Conservation (phyloP, 2,888 invertebrate genomes). For the Diarsia brunnea region DNA sequence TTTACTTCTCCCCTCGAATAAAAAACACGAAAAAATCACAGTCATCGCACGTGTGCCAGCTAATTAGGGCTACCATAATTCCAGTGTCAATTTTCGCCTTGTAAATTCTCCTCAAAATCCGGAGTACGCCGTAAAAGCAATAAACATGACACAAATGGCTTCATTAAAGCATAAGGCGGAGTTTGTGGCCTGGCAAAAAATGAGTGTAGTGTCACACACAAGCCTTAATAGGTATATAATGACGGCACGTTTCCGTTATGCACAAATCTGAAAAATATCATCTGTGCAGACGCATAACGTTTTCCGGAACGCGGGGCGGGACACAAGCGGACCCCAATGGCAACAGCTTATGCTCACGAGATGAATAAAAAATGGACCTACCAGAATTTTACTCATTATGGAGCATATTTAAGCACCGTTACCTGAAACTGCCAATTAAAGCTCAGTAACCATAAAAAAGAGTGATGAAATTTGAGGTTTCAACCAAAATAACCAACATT, state of each 20-base stretch:
- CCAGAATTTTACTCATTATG: constrained; percentile 60
- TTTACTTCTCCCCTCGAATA: constrained; percentile 42
- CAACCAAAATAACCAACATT: constrained; percentile 64
- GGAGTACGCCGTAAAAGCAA: constrained; percentile 87
- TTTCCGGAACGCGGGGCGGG: constrained; percentile 78
- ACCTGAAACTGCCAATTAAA: constrained; percentile 63
- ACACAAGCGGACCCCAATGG: constrained; percentile 63
- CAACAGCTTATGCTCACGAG: constrained; percentile 46
- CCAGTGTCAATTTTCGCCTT: constrained; percentile 88
- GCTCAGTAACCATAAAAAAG: constrained; percentile 61
- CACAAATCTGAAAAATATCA: constrained; percentile 83
- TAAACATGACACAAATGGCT: constrained; percentile 90
- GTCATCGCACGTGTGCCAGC: constrained; percentile 75
- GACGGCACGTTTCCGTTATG: constrained; percentile 85
- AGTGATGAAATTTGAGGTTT: constrained; percentile 66
- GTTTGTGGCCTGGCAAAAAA: constrained; percentile 86
- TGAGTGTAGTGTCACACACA: constrained; percentile 79
- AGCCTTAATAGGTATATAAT: constrained; percentile 89
- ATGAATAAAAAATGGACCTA: constrained; percentile 62
- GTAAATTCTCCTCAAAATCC: constrained; percentile 88
- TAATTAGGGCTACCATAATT: constrained; percentile 83
- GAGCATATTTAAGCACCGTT: constrained; percentile 63
- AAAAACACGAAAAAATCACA: constrained; percentile 61
- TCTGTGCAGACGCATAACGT: constrained; percentile 79
- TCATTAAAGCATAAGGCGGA: constrained; percentile 87